Evolutionary conservation across 1,140 invertebrate species (phyloP), one percentile per base, ranked within the genome.

Genomic region (Scylla paramamosain): DNA sequence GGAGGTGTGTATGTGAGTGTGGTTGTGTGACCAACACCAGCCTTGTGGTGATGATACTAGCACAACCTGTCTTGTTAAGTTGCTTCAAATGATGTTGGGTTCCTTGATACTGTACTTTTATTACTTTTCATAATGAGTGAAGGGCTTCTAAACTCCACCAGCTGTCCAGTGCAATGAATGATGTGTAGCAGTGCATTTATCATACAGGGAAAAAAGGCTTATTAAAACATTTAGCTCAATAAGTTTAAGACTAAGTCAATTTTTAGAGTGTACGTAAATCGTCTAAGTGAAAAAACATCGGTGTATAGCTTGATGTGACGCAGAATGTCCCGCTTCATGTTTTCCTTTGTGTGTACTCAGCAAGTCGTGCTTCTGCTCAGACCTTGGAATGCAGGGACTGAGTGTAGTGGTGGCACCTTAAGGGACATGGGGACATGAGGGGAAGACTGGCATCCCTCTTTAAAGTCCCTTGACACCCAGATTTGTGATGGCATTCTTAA

Each of bases 201-300:
- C 25, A 77, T n/a, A 77, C 67, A n/a, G 6, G 20, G 6, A 77
- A n/a, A n/a, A n/a, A 77, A 77, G 8, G 67, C 20, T 77, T 77
- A n/a, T 77, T 77, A n/a, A 25, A 77, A 77, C 52, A 20, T 77
- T 77, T 77, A 77, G 67, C 67, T 77, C 67, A 77, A 77, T 77
- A 77, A 77, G 67, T 77, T n/a, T 77, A 77, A 77, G 67, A 77
- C 20, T 77, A 59, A 59, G 52, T 59, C 12, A 59, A 59, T 77
- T 7, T n/a, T 77, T 77, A 77, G 20, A 25, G 67, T 77, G 20
- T 14, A 59, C 10, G 39, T 59, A 59, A 59, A 59, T 20, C 1
- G 52, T 59, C 52, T 20, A 59, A 77, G 67, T 77, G 67, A n/a
- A 25, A 12, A n/a, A n/a, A 3, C 67, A 77, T 77, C 25, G 12